These are phyloP conservation scores for Hypena proboscidalis DNA, from an alignment of 2,888 invertebrate species.

Conservation along the genomic window DNA sequence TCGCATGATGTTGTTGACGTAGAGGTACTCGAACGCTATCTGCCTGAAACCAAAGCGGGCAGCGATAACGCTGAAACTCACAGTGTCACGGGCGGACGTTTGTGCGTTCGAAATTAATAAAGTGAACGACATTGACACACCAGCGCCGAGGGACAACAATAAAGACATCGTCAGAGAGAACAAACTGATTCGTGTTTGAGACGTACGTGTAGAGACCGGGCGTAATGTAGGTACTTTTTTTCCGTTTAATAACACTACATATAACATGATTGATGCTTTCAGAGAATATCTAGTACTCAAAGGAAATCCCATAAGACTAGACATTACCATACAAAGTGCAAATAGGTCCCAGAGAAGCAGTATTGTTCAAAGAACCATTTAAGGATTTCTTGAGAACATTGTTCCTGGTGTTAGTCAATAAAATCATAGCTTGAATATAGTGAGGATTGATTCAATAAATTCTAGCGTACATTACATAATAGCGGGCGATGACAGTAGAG, in stretches of 20 bases:
- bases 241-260: constrained; percentile 43
- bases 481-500: constrained; percentile 47
- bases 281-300: constrained; percentile 33
- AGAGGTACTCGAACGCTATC: constrained; percentile 43
- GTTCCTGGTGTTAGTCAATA: constrained; percentile 40
- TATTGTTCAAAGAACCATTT: constrained; percentile 50
- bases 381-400: constrained; percentile 38
- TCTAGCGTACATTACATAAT: constrained; percentile 21
- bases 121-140: constrained; percentile 52
- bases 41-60: constrained; percentile 44
- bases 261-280: constrained; percentile 34
- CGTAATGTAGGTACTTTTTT: constrained; percentile 50
- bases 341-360: constrained; percentile 50
- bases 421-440: constrained; percentile 23
- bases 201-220: constrained; percentile 37
- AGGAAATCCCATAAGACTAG: constrained; percentile 37
- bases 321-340: constrained; percentile 32
- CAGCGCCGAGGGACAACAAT: constrained; percentile 42
- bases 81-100: constrained; percentile 56
- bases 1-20: constrained; percentile 44
- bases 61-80: constrained; percentile 48
- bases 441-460: constrained; percentile 20
- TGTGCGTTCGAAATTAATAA: constrained; percentile 48
- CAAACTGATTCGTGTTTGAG: constrained; percentile 31
- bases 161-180: constrained; percentile 43